These are phyloP conservation scores for Oeneis ivallda DNA, from an alignment of 2,888 invertebrate species.

Conservation along the genomic window DNA sequence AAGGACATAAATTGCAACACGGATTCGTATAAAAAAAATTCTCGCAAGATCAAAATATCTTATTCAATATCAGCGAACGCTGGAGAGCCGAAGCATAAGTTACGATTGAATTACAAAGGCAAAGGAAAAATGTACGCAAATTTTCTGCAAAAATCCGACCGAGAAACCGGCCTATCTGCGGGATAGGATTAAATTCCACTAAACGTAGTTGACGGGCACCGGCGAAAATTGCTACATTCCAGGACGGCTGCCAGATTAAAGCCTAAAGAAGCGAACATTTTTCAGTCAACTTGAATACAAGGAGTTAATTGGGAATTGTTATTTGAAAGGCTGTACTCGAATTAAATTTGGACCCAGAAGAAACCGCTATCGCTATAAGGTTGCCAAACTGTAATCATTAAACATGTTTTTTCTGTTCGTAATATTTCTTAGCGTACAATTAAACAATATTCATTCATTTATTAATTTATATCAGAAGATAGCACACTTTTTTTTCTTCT, in stretches of 20 bases:
- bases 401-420: no score
- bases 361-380: no score
- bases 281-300: not conserved
- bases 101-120: conserved; percentile 23
- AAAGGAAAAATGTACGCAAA: conserved; percentile 27
- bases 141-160: conserved; percentile 18
- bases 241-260: conserved; percentile 19
- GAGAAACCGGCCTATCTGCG: conserved; percentile 23
- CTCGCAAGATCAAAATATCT: conserved; percentile 13
- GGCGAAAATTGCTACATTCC: conserved; percentile 29
- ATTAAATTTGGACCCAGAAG: no score
- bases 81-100: conserved; percentile 17
- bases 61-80: conserved; percentile 17
- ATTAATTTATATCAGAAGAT: no score
- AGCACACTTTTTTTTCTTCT: no score
- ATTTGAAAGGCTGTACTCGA: not conserved
- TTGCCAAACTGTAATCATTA: no score
- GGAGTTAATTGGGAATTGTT: not conserved
- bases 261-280: conserved; percentile 12
- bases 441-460: no score
- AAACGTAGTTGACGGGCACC: conserved; percentile 23
- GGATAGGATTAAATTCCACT: conserved; percentile 29
- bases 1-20: not conserved
- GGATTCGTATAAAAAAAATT: conserved; percentile 3
- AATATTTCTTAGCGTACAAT: no score